phyloP scores from a whole-genome alignment of 2,113 vertebrate genomes.

The Paratilapia polleni region DNA sequence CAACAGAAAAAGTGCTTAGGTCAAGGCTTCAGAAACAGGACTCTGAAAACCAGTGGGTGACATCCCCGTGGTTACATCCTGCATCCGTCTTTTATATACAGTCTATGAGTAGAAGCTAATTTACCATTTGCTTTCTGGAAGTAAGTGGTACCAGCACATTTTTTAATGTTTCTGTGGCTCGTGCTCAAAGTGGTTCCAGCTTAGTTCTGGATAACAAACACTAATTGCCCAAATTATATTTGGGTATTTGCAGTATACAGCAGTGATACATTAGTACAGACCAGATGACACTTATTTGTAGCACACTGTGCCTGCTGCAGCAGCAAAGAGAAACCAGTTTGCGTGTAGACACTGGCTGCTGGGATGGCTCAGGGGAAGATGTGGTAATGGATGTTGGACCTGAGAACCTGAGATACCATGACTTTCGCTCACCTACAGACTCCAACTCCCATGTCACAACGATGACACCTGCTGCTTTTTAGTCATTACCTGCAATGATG shows the following conservation, averaged over 20 bases:
- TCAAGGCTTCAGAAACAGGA: neutral
- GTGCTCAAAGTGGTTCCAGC: neutral
- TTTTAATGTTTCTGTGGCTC: neutral
- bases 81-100: neutral
- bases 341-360: neutral
- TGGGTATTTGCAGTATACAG: fast-evolving
- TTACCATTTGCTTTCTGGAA: neutral
- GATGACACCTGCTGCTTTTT: neutral
- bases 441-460: neutral
- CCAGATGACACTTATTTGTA: neutral
- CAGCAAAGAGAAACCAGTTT: neutral
- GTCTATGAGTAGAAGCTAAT: neutral
- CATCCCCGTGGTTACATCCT: neutral
- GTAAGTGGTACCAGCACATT: neutral
- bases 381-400: neutral
- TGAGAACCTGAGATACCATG: neutral
- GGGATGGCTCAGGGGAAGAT: neutral
- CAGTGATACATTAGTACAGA: neutral
- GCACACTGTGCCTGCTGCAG: neutral
- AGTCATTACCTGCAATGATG: slow-evolving; percentile 90
- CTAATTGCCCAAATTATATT: neutral
- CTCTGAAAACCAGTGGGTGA: neutral
- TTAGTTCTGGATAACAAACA: neutral
- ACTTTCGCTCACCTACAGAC: neutral
- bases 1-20: neutral